Evolutionary conservation across 2,113 vertebrate genomes (phyloP), one percentile per base, ranked within the genome.

Genomic region (Trogon melanurus): DNA sequence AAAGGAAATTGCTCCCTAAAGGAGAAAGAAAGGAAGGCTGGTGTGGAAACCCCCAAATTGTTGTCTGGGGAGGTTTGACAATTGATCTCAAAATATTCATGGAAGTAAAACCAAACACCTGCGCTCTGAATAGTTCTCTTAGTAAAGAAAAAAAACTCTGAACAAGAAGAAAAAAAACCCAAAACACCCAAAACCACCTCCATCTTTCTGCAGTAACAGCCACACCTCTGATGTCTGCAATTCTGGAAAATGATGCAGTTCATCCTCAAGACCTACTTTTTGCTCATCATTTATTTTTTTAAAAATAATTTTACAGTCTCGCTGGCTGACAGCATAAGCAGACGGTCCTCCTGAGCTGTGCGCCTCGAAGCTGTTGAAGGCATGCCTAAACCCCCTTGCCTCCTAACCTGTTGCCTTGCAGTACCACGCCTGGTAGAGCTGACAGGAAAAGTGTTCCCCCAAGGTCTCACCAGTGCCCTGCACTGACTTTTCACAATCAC

Each of bases 311-410:
- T 69, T 73, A 22, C 27, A 50, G 4, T 91, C 53, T 88, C 23
- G 25, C 38, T 62, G 38, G 26, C 54, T 64, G 76, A 79, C 30
- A 25, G 25, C 22, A 32, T 5, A 25, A 58, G 17, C 15, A 45
- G 54, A 84, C 0, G 0, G 30, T 88, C 32, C 73, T 53, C 45
- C 48, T 57, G 57, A 64, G 53, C 73, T 41, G 2, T 38, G 61
- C 16, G 54, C 48, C 26, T 71, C 5, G 0, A 78, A 70, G 48
- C 48, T 82, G 66, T 58, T 1, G 0, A 67, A 21, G 9, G 19
- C 0, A 0, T 5, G 5, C 4, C 53, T 50, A n/a, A 67, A 41
- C 1, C 25, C 19, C 25, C 21, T 54, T 74, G 18, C 19, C 34
- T 69, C 20, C 36, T 47, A 67, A 20, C 21, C 53, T 6, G 6